Conservation (phyloP, 2,113 vertebrate species). For the Rhabdomys dilectus region DNA sequence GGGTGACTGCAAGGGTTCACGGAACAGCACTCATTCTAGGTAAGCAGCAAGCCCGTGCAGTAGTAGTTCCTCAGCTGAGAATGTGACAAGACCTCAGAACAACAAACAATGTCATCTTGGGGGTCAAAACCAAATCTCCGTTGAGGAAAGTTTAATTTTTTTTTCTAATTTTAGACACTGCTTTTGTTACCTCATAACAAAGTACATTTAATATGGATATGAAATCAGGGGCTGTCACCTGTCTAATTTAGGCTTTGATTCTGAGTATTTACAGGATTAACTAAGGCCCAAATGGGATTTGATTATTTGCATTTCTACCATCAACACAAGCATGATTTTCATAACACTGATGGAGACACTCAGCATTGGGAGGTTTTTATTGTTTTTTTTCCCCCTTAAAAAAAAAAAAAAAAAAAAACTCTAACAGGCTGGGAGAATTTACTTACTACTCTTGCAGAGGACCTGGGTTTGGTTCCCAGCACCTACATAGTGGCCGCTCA, state of each 20-base stretch:
- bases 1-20: slow-evolving; percentile 19
- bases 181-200: slow-evolving; percentile 65
- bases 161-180: slow-evolving; percentile 63
- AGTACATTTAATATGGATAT: slow-evolving; percentile 63
- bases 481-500: neutral
- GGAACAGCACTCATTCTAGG: neutral
- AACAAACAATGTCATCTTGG: neutral
- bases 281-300: slow-evolving; percentile 52
- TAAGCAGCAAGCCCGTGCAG: neutral
- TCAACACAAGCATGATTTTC: slow-evolving; percentile 56
- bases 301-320: slow-evolving; percentile 70
- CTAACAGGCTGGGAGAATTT: neutral
- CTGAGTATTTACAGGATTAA: slow-evolving; percentile 64
- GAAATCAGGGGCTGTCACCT: slow-evolving; percentile 70
- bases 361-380: neutral
- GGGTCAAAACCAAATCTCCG: slow-evolving; percentile 26
- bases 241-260: slow-evolving; percentile 62
- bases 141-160: slow-evolving; percentile 29
- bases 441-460: neutral
- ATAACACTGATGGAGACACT: slow-evolving; percentile 49
- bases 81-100: neutral
- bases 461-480: neutral
- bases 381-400: neutral
- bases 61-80: slow-evolving; percentile 41
- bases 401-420: no score